A percentile compares a stretch with the other conserved stretches of the same genome.
phyloP scores from a whole-genome alignment of 1,140 invertebrate genomes.

The Ectropis grisescens region DNA sequence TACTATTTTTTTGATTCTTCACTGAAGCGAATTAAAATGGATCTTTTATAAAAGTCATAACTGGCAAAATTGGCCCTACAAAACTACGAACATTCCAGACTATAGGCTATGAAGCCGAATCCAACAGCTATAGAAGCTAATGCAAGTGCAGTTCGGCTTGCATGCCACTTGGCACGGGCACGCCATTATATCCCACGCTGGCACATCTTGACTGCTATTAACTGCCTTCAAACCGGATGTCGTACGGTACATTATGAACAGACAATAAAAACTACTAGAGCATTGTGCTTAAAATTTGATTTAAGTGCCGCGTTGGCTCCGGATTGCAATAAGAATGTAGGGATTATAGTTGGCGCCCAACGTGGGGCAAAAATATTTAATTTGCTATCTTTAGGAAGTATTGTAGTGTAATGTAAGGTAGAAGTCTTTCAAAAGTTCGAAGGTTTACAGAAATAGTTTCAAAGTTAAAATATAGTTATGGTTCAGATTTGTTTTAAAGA shows the following conservation, averaged over 20 bases:
- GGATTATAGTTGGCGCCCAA: constrained; percentile 27
- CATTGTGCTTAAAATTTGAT: constrained; percentile 38
- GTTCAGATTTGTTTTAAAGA: too few relatives aligned
- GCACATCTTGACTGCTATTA: constrained; percentile 44
- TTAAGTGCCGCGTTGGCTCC: constrained; percentile 11
- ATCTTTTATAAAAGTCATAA: too few relatives aligned
- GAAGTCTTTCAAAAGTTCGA: too few relatives aligned
- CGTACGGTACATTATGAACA: constrained; percentile 50
- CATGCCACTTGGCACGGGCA: constrained; percentile 40
- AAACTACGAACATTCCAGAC: too few relatives aligned
- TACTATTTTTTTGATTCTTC: too few relatives aligned
- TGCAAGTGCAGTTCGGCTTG: constrained; percentile 28
- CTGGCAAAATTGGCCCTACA: too few relatives aligned
- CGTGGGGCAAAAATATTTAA: constrained; percentile 11
- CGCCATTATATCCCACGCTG: constrained; percentile 46
- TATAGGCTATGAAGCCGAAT: constrained; percentile 1
- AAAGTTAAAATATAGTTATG: too few relatives aligned
- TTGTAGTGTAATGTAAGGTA: too few relatives aligned
- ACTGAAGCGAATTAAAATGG: too few relatives aligned
- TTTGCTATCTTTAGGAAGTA: too few relatives aligned
- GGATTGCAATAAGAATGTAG: not conserved
- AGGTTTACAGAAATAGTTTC: too few relatives aligned
- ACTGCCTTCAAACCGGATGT: constrained; percentile 55
- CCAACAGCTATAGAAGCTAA: constrained; percentile 24
- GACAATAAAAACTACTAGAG: constrained; percentile 51